These are phyloP conservation scores for Cariama cristata DNA, from an alignment of 2,113 vertebrate species.

Conservation along the genomic window DNA sequence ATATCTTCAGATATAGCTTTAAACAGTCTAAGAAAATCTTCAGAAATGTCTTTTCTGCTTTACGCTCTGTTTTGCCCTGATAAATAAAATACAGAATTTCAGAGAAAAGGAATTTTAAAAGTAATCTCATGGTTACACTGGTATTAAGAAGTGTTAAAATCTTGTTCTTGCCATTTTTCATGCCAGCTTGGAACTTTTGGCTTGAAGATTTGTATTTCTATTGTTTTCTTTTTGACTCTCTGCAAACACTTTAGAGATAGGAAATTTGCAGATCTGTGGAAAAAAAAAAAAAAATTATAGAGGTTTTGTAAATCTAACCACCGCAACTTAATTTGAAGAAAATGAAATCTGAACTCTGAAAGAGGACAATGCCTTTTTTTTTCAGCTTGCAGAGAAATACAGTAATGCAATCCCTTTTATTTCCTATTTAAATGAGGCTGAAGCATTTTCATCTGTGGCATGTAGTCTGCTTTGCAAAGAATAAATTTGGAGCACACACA, in stretches of 20 bases:
- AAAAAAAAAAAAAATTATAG: constrained; percentile 39
- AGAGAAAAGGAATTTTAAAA: constrained; percentile 45
- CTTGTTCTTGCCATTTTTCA: constrained; percentile 38
- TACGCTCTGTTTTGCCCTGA: background rate
- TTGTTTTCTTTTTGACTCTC: constrained; percentile 64
- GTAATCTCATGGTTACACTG: constrained; percentile 32
- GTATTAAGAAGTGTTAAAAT: constrained; percentile 35
- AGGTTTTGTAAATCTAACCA: constrained; percentile 70
- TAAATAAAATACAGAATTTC: constrained; percentile 30
- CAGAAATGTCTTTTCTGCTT: background rate
- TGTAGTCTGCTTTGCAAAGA: constrained; percentile 64
- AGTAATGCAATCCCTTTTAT: constrained; percentile 77
- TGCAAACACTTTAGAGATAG: constrained; percentile 51
- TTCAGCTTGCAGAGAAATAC: constrained; percentile 64
- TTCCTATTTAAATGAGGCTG: constrained; percentile 74
- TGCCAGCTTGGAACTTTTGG: background rate
- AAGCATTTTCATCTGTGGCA: constrained; percentile 76
- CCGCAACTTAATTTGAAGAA: constrained; percentile 65
- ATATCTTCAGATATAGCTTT: background rate
- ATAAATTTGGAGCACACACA: constrained; percentile 47
- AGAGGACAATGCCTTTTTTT: constrained; percentile 64
- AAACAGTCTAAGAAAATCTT: background rate
- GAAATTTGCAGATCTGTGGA: constrained; percentile 51
- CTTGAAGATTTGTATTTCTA: constrained; percentile 49
- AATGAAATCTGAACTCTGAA: constrained; percentile 74